These are phyloP conservation scores for Phalacrocorax brasilianus DNA, from an alignment of 2,113 vertebrate species.

Conservation along the genomic window DNA sequence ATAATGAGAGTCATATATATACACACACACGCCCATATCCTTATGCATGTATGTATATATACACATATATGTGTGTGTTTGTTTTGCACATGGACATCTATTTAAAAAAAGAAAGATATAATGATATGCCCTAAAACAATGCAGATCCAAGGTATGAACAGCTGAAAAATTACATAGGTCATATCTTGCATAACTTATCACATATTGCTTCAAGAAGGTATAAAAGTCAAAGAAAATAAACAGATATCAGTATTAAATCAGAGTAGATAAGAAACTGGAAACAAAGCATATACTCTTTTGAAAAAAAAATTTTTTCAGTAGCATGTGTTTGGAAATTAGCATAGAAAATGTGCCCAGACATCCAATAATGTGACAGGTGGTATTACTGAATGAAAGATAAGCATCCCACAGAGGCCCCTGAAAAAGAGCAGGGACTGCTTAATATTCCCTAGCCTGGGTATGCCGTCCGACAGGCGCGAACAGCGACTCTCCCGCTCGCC, in stretches of 20 bases:
- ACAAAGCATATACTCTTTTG: background rate
- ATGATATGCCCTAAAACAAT: background rate
- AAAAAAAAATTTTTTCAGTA: background rate
- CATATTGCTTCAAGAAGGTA: background rate
- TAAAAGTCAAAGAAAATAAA: background rate
- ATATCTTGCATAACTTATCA: background rate
- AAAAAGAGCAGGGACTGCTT: background rate
- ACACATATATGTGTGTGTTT: background rate
- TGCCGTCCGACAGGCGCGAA: accelerated
- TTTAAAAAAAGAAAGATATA: background rate
- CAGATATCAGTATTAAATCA: background rate
- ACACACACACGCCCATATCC: accelerated
- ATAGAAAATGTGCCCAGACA: background rate
- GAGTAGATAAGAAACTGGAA: background rate
- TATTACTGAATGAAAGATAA: background rate
- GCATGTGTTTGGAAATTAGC: background rate
- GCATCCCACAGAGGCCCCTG: background rate
- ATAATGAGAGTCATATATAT: background rate
- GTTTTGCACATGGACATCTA: background rate
- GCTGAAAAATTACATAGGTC: background rate
- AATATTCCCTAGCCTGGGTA: background rate
- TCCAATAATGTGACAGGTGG: background rate
- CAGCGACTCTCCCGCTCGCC: background rate
- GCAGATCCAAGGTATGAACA: background rate
- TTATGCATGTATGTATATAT: background rate